phyloP scores from a whole-genome alignment of 2,113 vertebrate species.

The Syrmaticus mikado region DNA sequence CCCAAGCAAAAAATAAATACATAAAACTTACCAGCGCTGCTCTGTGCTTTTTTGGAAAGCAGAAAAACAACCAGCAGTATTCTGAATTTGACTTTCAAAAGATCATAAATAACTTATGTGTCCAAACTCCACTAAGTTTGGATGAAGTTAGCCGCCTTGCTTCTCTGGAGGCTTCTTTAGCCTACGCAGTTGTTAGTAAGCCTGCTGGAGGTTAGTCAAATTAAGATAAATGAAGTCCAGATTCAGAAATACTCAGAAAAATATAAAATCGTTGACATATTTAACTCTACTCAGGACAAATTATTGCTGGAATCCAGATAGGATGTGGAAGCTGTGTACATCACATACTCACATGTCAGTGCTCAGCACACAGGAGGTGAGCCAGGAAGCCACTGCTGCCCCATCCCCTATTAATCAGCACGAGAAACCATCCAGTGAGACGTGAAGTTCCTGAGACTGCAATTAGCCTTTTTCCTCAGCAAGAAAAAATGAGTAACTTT shows the following conservation, averaged over 20 bases:
- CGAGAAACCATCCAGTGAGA: neutral
- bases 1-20: neutral
- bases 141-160: neutral
- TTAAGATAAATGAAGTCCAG: neutral
- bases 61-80: conserved; percentile 9
- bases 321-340: neutral
- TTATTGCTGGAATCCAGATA: neutral
- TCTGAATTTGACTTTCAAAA: conserved; percentile 42
- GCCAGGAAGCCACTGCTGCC: neutral
- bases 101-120: conserved; percentile 23
- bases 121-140: neutral
- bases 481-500: conserved; percentile 7
- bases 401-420: conserved; percentile 4
- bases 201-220: neutral
- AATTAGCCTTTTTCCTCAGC: conserved; percentile 47
- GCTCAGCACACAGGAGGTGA: neutral
- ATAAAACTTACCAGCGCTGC: neutral
- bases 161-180: neutral
- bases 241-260: conserved; percentile 20
- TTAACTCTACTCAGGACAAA: conserved; percentile 9
- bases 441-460: conserved; percentile 48
- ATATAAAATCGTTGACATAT: neutral
- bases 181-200: neutral
- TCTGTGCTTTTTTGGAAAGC: neutral
- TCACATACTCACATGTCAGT: conserved; percentile 32